Conservation (phyloP, 2,797 vertebrate genomes). For the Falco cherrug region DNA sequence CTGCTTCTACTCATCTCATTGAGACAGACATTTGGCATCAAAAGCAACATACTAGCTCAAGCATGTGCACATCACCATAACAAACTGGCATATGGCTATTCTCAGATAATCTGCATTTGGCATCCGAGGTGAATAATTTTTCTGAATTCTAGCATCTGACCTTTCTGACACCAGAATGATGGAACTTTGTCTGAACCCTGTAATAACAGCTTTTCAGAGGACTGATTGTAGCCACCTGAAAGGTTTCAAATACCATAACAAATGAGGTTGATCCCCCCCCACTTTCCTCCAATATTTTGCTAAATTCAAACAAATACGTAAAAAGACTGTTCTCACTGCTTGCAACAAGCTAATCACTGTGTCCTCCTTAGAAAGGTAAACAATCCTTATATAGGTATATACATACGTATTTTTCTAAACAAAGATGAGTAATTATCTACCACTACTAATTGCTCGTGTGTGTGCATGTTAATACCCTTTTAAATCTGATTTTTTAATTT, state of each 20-base stretch:
- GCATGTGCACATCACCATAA: constrained; percentile 53
- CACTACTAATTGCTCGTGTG: neutral
- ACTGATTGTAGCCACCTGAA: neutral
- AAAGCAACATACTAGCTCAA: constrained; percentile 11
- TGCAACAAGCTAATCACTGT: neutral
- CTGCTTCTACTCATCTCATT: constrained; percentile 7
- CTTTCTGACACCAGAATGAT: neutral
- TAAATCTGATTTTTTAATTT: neutral
- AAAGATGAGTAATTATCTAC: neutral
- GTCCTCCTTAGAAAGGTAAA: neutral
- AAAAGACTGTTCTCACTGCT: neutral
- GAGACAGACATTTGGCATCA: constrained; percentile 25
- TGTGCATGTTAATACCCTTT: neutral
- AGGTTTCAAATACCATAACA: neutral
- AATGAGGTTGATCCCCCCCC: neutral
- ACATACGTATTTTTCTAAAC: neutral
- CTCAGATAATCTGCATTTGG: constrained; percentile 41
- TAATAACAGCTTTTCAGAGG: neutral
- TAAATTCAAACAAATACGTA: neutral
- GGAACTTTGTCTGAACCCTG: neutral
- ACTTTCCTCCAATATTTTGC: neutral
- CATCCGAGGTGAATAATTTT: neutral
- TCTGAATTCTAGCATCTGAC: constrained; percentile 10
- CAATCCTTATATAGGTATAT: neutral
- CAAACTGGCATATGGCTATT: constrained; percentile 45